phyloP scores from a whole-genome alignment of 2,888 invertebrate genomes.

The Pachymerium ferrugineum region DNA sequence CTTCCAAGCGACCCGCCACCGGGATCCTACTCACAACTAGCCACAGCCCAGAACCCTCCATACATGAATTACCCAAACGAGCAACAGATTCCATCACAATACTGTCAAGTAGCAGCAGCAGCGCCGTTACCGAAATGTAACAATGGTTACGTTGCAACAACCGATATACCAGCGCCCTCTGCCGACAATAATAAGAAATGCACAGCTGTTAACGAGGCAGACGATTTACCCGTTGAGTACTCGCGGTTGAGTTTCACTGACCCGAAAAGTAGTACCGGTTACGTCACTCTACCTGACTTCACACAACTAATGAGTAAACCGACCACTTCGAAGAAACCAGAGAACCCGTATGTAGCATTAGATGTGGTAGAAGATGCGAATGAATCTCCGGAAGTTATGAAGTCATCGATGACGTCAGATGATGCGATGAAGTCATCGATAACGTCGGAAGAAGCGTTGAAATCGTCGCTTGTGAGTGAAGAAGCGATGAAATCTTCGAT shows the following conservation, averaged over 20 bases:
- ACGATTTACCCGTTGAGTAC: constrained; percentile 16
- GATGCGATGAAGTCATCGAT: constrained; percentile 20
- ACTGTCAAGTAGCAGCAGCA: neutral
- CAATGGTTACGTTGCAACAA: constrained; percentile 12
- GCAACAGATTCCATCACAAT: neutral
- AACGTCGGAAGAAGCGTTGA: neutral
- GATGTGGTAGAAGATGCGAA: constrained; percentile 3
- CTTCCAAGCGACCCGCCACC: constrained; percentile 9
- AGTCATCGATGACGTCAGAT: neutral
- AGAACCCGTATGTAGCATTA: constrained; percentile 3
- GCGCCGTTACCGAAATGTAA: neutral
- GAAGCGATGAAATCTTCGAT: constrained; percentile 27
- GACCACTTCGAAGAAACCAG: neutral
- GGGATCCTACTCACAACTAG: constrained; percentile 25
- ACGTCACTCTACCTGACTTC: neutral
- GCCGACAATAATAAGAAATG: neutral
- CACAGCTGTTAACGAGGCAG: neutral
- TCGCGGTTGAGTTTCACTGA: constrained; percentile 25
- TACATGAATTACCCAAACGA: constrained; percentile 15
- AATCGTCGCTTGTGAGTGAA: neutral
- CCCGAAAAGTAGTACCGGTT: neutral
- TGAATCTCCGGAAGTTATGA: neutral
- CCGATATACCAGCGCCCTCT: neutral
- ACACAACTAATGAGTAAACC: neutral
- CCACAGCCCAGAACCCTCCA: neutral